Evolutionary conservation across 2,888 invertebrate species (phyloP).

Genomic region (Melitaea athalia): DNA sequence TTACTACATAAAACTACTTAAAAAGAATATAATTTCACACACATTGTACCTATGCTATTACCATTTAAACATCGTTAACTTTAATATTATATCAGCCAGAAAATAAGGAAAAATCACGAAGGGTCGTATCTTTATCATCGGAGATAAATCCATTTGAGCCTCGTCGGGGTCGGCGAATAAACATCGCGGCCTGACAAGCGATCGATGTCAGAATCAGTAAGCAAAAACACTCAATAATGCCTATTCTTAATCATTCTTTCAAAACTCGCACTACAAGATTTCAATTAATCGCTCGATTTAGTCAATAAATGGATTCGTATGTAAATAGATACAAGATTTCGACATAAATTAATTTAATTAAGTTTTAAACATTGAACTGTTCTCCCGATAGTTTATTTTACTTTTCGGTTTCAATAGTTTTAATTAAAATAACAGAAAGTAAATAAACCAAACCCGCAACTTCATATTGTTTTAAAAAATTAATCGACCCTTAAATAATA

Average conservation of each 20-base stretch:
- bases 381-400: background rate
- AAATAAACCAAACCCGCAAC: too few species aligned
- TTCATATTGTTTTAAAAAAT: too few species aligned
- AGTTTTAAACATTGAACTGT: background rate
- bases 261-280: background rate
- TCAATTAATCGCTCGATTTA: background rate
- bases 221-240: slow-evolving; percentile 45
- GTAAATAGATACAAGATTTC: background rate
- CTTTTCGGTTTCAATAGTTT: too few species aligned
- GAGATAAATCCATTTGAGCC: slow-evolving; percentile 68
- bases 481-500: slow-evolving; percentile 23
- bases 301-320: background rate
- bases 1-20: background rate
- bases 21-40: background rate
- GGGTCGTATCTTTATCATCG: slow-evolving; percentile 59
- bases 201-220: slow-evolving; percentile 62
- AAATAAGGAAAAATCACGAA: slow-evolving; percentile 49
- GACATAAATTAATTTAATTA: background rate
- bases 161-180: slow-evolving; percentile 62
- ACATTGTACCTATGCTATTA: slow-evolving; percentile 2
- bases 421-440: too few species aligned
- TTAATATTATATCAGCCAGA: slow-evolving; percentile 19
- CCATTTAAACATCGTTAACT: slow-evolving; percentile 26
- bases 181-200: slow-evolving; percentile 59
- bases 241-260: background rate